A percentile compares a stretch with the other conserved stretches of the same genome.
Conservation (phyloP, 2,888 invertebrate species). For the Tenthredo livida region DNA sequence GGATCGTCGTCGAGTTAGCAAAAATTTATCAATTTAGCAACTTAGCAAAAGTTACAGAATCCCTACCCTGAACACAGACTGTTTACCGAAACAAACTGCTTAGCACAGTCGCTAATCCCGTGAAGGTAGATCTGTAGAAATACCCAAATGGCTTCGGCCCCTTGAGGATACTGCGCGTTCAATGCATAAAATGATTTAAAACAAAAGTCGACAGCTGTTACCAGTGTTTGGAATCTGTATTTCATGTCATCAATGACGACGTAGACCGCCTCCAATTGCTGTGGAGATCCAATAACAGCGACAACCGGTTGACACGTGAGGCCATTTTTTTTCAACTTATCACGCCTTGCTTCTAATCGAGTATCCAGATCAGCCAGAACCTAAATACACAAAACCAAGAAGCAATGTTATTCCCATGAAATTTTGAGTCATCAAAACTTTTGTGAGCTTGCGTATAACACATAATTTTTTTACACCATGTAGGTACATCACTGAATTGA, state of each 20-base stretch:
- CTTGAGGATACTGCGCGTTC: conserved; percentile 31
- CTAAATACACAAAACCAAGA: neutral
- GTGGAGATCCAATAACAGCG: conserved; percentile 40
- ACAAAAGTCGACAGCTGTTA: conserved; percentile 50
- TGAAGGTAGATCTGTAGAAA: conserved; percentile 44
- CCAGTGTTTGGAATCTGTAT: conserved; percentile 29
- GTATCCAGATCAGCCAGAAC: conserved; percentile 31
- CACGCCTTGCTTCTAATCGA: conserved; percentile 1
- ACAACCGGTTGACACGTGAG: conserved; percentile 44
- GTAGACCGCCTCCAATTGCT: conserved; percentile 19
- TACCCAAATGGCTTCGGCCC: conserved; percentile 45
- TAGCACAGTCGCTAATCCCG: conserved; percentile 5
- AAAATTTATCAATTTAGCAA: too few species aligned
- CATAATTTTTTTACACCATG: too few species aligned
- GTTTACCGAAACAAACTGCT: conserved; percentile 24
- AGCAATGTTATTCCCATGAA: conserved; percentile 11
- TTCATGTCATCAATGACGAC: conserved; percentile 49
- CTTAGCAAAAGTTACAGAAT: too few species aligned
- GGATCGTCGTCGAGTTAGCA: too few species aligned
- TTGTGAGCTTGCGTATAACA: neutral
- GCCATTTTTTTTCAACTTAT: neutral
- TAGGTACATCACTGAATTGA: neutral
- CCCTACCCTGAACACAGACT: conserved; percentile 18
- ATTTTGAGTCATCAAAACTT: conserved; percentile 10
- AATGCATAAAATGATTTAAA: conserved; percentile 46